Percentiles rank a stretch among this genome's conserved stretches.
These are phyloP conservation scores for Colistium nudipinnis DNA, from an alignment of 2,113 vertebrate species.

Conservation along the genomic window DNA sequence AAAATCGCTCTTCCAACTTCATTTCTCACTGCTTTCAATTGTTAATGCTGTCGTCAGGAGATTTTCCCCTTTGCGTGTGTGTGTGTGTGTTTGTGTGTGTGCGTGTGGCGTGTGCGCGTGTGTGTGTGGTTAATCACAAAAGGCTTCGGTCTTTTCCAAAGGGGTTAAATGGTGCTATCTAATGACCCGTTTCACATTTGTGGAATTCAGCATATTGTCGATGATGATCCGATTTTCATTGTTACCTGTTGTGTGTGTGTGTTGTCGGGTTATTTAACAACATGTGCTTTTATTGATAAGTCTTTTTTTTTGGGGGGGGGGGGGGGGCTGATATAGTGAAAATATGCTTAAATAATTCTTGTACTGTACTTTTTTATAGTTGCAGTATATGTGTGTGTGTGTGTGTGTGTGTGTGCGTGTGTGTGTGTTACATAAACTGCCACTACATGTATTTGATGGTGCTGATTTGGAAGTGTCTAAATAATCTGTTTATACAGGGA, in stretches of 20 bases:
- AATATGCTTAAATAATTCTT: conserved; percentile 75
- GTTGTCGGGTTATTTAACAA: conserved; percentile 75
- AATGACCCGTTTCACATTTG: conserved; percentile 72
- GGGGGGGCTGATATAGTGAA: conserved; percentile 73
- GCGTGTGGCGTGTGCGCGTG: conserved; percentile 12
- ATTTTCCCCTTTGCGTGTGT: neutral
- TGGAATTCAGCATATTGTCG: conserved; percentile 60
- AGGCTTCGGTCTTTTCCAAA: conserved; percentile 25
- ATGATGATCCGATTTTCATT: conserved; percentile 34
- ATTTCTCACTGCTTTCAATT: neutral
- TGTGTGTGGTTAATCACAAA: conserved; percentile 11
- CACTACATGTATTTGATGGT: conserved; percentile 84
- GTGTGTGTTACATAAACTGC: conserved; percentile 81
- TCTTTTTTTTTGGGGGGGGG: too few species aligned
- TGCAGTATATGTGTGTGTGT: conserved; percentile 72
- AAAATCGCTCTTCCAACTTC: too few species aligned
- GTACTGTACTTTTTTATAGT: conserved; percentile 81
- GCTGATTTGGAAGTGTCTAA: conserved; percentile 82
- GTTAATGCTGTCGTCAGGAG: neutral
- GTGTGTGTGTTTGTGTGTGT: conserved; percentile 8
- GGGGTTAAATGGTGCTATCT: conserved; percentile 71
- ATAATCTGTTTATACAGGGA: conserved; percentile 81
- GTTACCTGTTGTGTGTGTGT: conserved; percentile 43
- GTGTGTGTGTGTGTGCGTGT: too few species aligned
- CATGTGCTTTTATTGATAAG: conserved; percentile 62